A percentile compares a stretch with the other conserved stretches of the same genome.
phyloP scores from a whole-genome alignment of 2,888 invertebrate species.

The Galerucella pusilla region DNA sequence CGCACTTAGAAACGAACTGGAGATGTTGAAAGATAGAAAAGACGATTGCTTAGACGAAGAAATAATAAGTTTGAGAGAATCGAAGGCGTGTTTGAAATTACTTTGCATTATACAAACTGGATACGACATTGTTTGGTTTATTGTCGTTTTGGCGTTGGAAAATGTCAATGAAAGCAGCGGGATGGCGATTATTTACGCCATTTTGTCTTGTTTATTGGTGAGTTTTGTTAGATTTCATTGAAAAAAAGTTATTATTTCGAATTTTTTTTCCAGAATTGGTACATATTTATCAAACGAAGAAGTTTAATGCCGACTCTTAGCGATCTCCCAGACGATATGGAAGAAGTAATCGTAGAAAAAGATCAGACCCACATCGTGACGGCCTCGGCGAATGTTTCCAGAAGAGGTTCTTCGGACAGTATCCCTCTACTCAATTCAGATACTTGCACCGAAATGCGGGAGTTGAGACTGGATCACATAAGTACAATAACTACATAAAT shows the following conservation, averaged over 20 bases:
- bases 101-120: conserved; percentile 77
- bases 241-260: conserved; percentile 11
- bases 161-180: conserved; percentile 72
- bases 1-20: conserved; percentile 58
- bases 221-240: conserved; percentile 47
- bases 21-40: conserved; percentile 55
- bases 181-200: conserved; percentile 71
- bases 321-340: conserved; percentile 47
- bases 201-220: conserved; percentile 71
- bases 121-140: conserved; percentile 79
- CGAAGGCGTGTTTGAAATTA: conserved; percentile 71
- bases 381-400: conserved; percentile 47
- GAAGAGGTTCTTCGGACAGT: conserved; percentile 61
- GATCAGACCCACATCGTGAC: conserved; percentile 51
- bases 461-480: conserved; percentile 64
- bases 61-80: conserved; percentile 67
- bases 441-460: conserved; percentile 63
- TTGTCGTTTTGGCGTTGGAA: conserved; percentile 78
- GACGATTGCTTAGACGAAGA: conserved; percentile 51
- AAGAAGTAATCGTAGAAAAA: conserved; percentile 46
- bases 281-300: conserved; percentile 62
- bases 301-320: conserved; percentile 57
- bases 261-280: conserved; percentile 61
- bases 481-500: conserved; percentile 66
- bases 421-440: conserved; percentile 61